These are phyloP conservation scores for Aplodontia rufa DNA, from an alignment of 2,113 vertebrate species.

Conservation along the genomic window DNA sequence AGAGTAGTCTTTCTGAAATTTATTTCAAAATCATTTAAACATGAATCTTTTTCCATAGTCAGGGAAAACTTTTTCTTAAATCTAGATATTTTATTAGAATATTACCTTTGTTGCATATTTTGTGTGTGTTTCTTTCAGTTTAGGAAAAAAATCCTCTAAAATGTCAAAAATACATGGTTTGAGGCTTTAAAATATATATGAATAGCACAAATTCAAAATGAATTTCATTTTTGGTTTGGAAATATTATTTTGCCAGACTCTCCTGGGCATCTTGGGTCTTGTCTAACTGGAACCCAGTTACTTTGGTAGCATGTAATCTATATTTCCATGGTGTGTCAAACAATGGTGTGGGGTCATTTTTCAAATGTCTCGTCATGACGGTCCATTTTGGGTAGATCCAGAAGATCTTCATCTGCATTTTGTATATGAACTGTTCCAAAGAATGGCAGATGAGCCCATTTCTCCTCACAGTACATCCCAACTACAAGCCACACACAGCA, in stretches of 20 bases:
- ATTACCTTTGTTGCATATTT: background rate
- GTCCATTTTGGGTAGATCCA: background rate
- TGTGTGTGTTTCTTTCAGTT: background rate
- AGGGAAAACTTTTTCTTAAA: background rate
- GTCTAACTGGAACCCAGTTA: background rate
- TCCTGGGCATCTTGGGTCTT: background rate
- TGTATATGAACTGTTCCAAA: background rate
- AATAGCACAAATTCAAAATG: background rate
- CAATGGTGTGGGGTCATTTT: background rate
- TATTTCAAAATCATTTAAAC: background rate
- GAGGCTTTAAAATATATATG: background rate
- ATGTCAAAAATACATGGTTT: background rate
- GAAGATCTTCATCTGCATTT: background rate
- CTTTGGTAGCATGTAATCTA: background rate
- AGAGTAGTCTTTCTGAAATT: background rate
- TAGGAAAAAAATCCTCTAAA: background rate
- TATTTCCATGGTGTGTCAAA: background rate
- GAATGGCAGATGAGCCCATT: background rate
- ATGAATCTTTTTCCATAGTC: background rate
- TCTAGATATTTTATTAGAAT: background rate
- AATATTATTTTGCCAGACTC: background rate
- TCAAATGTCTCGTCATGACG: background rate
- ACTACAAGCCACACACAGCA: background rate
- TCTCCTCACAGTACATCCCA: background rate
- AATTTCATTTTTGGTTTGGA: background rate